Evolutionary conservation across 2,113 vertebrate genomes (phyloP).

Genomic region (Myotis yumanensis): DNA sequence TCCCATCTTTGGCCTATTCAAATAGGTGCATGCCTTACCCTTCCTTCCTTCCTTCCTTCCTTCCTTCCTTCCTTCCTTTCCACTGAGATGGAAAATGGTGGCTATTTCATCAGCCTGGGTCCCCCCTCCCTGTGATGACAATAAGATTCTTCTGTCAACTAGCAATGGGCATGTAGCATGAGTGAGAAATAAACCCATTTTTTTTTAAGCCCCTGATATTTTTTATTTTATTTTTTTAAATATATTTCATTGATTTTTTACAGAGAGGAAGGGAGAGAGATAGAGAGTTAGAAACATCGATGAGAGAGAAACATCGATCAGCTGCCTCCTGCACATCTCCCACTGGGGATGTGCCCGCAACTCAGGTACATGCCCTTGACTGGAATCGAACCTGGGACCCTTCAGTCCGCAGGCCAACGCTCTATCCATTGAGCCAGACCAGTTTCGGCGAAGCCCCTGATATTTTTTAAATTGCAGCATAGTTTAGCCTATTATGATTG

Average conservation of each 20-base stretch:
- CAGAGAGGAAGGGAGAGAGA: too few species aligned
- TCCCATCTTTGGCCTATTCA: background rate
- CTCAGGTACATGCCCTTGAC: too few species aligned
- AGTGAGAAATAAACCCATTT: background rate
- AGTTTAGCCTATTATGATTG: background rate
- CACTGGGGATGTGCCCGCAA: too few species aligned
- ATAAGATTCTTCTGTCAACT: background rate
- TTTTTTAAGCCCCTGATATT: background rate
- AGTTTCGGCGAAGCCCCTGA: background rate
- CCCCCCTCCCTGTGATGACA: background rate
- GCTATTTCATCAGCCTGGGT: background rate
- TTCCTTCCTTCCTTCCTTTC: background rate
- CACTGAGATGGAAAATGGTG: background rate
- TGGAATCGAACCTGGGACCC: too few species aligned
- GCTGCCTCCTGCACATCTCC: too few species aligned
- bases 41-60: background rate
- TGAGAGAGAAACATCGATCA: too few species aligned
- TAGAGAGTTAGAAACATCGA: too few species aligned
- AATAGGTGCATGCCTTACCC: background rate
- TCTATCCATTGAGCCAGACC: too few species aligned
- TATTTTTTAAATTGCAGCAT: background rate
- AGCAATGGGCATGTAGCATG: background rate
- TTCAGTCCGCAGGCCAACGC: too few species aligned
- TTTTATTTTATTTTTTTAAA: too few species aligned
- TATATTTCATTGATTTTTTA: too few species aligned